Percentiles rank a stretch among this genome's conserved stretches.
Conservation (phyloP, 1,140 invertebrate genomes). For the Tetramorium simillimum region DNA sequence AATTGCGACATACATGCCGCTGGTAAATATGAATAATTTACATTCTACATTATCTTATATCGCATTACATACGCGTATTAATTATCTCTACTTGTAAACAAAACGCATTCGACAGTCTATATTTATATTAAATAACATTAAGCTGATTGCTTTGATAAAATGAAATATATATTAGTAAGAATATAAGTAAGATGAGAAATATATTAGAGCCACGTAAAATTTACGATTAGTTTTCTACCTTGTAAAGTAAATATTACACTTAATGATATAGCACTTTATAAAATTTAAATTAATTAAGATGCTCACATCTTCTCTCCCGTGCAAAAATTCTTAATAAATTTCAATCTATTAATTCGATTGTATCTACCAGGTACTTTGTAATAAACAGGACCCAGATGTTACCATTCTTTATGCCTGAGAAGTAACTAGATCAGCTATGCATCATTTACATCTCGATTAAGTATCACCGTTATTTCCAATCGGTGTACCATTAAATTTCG, state of each 20-base stretch:
- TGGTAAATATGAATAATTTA: slow-evolving; percentile 28
- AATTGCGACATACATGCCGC: slow-evolving; percentile 13
- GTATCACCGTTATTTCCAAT: neutral
- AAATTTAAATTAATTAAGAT: slow-evolving; percentile 67
- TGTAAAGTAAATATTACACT: slow-evolving; percentile 53
- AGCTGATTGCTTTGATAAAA: slow-evolving; percentile 19
- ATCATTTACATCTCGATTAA: neutral
- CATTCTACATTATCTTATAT: slow-evolving; percentile 42
- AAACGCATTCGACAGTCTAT: slow-evolving; percentile 12
- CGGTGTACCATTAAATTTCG: neutral
- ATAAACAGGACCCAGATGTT: slow-evolving; percentile 70
- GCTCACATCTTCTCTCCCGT: slow-evolving; percentile 34
- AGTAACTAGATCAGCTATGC: neutral
- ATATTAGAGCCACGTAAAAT: slow-evolving; percentile 47
- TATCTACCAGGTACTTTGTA: slow-evolving; percentile 84
- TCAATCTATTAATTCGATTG: slow-evolving; percentile 79
- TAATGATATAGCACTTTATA: slow-evolving; percentile 51
- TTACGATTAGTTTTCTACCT: slow-evolving; percentile 55
- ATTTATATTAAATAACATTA: slow-evolving; percentile 28
- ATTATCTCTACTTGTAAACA: slow-evolving; percentile 33
- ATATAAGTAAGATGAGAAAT: slow-evolving; percentile 27
- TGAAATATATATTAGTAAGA: slow-evolving; percentile 24
- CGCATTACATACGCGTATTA: slow-evolving; percentile 28
- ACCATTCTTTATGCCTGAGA: slow-evolving; percentile 27
- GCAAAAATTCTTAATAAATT: slow-evolving; percentile 74